phyloP scores from a whole-genome alignment of 2,888 invertebrate species.

The Keiferia lycopersicella region DNA sequence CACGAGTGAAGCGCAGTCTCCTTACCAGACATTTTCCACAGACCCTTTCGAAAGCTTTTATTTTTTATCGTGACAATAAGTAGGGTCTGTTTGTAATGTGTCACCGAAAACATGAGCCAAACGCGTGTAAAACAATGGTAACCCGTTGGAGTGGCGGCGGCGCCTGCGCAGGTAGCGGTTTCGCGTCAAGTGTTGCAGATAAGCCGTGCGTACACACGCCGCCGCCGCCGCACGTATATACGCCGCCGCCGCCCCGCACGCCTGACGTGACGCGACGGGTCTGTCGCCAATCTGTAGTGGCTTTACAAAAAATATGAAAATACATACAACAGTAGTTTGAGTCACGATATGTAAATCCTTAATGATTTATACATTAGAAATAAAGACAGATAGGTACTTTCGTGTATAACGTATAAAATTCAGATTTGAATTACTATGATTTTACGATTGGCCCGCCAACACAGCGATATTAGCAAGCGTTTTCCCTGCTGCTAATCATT shows the following conservation, averaged over 20 bases:
- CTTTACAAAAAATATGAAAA: constrained; percentile 24
- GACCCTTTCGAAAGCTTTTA: background rate
- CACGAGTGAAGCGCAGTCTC: constrained; percentile 15
- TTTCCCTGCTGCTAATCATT: too few species aligned
- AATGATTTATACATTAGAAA: too few species aligned
- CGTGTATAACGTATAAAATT: too few species aligned
- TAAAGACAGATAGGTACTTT: too few species aligned
- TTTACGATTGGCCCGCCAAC: too few species aligned
- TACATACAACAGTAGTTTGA: background rate
- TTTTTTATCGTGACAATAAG: constrained; percentile 5
- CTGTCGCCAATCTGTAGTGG: constrained; percentile 42
- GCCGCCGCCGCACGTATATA: constrained; percentile 39
- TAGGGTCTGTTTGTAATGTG: constrained; percentile 25
- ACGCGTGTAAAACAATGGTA: constrained; percentile 50
- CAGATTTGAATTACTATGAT: too few species aligned
- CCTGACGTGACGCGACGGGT: constrained; percentile 43
- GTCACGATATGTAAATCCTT: background rate
- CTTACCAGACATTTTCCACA: background rate
- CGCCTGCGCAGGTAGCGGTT: constrained; percentile 57
- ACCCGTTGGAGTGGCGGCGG: constrained; percentile 61
- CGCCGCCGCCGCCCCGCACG: constrained; percentile 37
- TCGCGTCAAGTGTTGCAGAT: constrained; percentile 57
- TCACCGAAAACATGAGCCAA: constrained; percentile 34
- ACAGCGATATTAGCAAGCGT: too few species aligned
- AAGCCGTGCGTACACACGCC: constrained; percentile 41